phyloP scores from a whole-genome alignment of 2,888 invertebrate species.

The Thymelicus acteon region DNA sequence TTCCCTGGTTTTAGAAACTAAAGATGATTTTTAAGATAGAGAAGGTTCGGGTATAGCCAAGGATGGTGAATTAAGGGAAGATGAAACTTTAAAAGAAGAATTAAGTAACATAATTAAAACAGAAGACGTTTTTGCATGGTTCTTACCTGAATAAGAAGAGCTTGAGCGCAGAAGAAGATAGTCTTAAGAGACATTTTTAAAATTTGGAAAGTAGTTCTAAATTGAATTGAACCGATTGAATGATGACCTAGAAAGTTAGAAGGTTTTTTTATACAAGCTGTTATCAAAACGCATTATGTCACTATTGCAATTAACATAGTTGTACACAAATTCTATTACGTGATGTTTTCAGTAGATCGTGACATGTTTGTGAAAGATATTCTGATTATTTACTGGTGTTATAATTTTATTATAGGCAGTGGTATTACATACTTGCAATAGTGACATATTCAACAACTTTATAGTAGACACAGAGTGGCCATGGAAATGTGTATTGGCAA shows the following conservation, averaged over 20 bases:
- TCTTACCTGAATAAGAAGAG: conserved; percentile 44
- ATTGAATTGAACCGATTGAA: conserved; percentile 2
- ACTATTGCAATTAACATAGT: neutral
- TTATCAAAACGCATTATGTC: conserved; percentile 6
- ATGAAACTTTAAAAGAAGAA: too few relatives aligned
- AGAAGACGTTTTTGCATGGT: neutral
- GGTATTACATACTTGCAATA: too few relatives aligned
- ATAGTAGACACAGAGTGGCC: too few relatives aligned
- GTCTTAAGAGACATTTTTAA: conserved; percentile 38
- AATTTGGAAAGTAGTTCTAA: conserved; percentile 27
- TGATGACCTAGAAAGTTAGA: conserved; percentile 18
- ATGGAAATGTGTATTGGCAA: too few relatives aligned
- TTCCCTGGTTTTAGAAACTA: too few relatives aligned
- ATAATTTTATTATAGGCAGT: too few relatives aligned
- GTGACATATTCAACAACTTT: too few relatives aligned
- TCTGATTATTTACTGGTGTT: neutral
- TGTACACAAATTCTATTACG: neutral
- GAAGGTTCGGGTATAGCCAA: too few relatives aligned
- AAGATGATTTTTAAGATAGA: too few relatives aligned
- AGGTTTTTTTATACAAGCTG: conserved; percentile 7
- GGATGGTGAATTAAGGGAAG: too few relatives aligned
- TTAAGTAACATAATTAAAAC: neutral
- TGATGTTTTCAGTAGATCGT: neutral
- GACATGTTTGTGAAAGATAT: neutral
- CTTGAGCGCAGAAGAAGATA: conserved; percentile 43